These are phyloP conservation scores for Lordiphosa andalusiaca DNA, from an alignment of 2,888 invertebrate species.

Conservation along the genomic window DNA sequence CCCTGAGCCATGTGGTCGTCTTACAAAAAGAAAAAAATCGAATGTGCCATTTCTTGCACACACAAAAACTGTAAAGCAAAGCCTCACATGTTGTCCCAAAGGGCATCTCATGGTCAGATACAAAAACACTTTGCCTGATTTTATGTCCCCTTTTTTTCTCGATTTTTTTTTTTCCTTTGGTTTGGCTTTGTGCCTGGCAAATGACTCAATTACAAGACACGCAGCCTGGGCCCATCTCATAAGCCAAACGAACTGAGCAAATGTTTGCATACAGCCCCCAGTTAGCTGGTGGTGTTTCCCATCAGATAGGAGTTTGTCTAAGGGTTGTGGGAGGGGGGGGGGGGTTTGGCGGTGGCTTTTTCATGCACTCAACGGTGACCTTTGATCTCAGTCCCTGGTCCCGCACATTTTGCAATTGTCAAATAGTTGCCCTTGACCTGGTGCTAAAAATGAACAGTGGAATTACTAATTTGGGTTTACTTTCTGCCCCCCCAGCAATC, in stretches of 20 bases:
- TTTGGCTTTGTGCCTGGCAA: constrained; percentile 44
- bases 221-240: constrained; percentile 37
- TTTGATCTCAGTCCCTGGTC: constrained; percentile 10
- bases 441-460: constrained; percentile 20
- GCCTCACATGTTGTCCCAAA: neutral
- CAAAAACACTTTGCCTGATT: constrained; percentile 6
- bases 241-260: constrained; percentile 37
- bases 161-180: constrained; percentile 15
- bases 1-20: too few species aligned
- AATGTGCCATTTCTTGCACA: too few species aligned
- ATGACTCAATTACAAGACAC: constrained; percentile 74
- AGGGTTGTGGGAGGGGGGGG: constrained; percentile 12
- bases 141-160: constrained; percentile 8
- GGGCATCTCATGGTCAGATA: constrained; percentile 6
- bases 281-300: constrained; percentile 28
- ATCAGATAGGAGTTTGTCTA: constrained; percentile 59
- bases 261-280: constrained; percentile 56
- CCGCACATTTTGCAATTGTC: constrained; percentile 41
- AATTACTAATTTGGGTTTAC: constrained; percentile 16
- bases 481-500: constrained; percentile 81
- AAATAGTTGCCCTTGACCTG: constrained; percentile 63
- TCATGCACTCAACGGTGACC: constrained; percentile 28
- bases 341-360: constrained; percentile 15
- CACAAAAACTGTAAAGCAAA: too few species aligned
- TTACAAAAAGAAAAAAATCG: too few species aligned